phyloP scores from a whole-genome alignment of 1,140 invertebrate genomes.

The Pectinophora gossypiella region DNA sequence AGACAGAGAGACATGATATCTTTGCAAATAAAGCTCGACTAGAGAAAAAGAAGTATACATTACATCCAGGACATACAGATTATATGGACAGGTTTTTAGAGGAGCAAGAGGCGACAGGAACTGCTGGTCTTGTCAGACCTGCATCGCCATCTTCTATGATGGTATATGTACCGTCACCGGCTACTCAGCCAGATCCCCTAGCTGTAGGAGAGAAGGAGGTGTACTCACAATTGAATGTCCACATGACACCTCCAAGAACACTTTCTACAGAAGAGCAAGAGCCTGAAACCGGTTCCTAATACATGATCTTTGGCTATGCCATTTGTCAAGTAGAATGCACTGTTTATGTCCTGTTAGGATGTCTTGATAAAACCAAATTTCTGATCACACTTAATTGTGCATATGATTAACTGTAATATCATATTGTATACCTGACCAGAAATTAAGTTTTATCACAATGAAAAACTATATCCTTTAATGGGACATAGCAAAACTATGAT shows the following conservation, averaged over 20 bases:
- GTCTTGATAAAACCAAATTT: too few relatives aligned
- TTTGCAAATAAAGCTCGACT: conserved; percentile 90
- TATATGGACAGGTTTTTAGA: conserved; percentile 92
- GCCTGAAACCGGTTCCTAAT: conserved; percentile 60
- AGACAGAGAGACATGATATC: conserved; percentile 96
- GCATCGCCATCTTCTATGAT: conserved; percentile 64
- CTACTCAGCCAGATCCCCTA: conserved; percentile 65
- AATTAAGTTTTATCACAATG: background rate
- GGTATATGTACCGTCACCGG: conserved; percentile 58
- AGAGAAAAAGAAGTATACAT: conserved; percentile 91
- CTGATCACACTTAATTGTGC: too few relatives aligned
- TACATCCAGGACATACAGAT: conserved; percentile 90
- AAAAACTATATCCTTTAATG: background rate
- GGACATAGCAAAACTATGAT: background rate
- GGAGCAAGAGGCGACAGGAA: conserved; percentile 81
- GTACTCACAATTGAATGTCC: conserved; percentile 62
- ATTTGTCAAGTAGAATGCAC: conserved; percentile 34
- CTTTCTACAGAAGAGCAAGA: conserved; percentile 57
- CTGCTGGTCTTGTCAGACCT: conserved; percentile 53
- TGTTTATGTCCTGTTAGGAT: conserved; percentile 18
- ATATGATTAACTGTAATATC: too few relatives aligned
- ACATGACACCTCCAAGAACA: conserved; percentile 49
- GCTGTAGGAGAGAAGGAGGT: conserved; percentile 70
- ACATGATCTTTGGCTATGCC: conserved; percentile 44
- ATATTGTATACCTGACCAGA: background rate